Conservation (phyloP, 2,113 vertebrate genomes). For the Epinephelus lanceolatus region DNA sequence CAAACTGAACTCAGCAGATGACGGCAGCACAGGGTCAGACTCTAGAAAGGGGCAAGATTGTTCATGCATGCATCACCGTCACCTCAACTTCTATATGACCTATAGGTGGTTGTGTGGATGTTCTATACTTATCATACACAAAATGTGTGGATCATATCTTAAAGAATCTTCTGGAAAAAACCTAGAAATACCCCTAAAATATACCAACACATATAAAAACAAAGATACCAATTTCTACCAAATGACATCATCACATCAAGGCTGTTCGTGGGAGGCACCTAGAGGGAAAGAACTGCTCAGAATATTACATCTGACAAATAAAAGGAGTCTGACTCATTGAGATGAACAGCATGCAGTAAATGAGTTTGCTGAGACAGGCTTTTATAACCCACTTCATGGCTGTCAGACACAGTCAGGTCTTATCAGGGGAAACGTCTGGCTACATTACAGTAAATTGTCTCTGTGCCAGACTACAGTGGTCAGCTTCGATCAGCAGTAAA, state of each 20-base stretch:
- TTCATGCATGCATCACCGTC: neutral
- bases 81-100: neutral
- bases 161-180: neutral
- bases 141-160: neutral
- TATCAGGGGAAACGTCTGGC: conserved; percentile 75
- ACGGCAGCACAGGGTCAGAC: neutral
- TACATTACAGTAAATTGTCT: conserved; percentile 59
- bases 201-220: neutral
- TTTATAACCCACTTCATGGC: conserved; percentile 65
- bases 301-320: conserved; percentile 59
- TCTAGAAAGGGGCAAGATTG: neutral
- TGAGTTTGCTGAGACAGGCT: conserved; percentile 68
- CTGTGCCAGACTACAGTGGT: conserved; percentile 47
- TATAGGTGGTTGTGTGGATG: neutral
- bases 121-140: neutral
- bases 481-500: conserved; percentile 61
- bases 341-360: conserved; percentile 59
- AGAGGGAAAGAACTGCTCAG: conserved; percentile 5
- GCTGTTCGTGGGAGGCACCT: neutral
- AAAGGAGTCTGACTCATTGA: conserved; percentile 50
- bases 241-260: conserved; percentile 19
- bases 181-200: neutral
- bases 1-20: neutral
- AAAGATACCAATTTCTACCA: neutral
- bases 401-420: conserved; percentile 66